phyloP scores from a whole-genome alignment of 2,113 vertebrate genomes.

The Pogona vitticeps region DNA sequence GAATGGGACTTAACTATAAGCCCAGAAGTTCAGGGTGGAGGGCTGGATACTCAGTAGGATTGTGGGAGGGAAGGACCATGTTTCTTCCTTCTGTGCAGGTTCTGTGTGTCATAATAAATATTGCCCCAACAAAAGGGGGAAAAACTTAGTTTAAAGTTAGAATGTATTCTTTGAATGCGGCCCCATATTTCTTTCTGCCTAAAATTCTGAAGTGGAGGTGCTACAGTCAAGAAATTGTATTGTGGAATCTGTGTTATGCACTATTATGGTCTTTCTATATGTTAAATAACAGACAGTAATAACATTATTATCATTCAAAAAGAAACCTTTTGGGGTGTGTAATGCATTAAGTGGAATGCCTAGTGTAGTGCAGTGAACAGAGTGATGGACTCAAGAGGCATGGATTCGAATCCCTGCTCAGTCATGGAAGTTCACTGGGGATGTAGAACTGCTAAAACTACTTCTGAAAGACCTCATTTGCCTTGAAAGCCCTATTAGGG shows the following conservation, averaged over 20 bases:
- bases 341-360: too few relatives aligned
- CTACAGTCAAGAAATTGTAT: not conserved
- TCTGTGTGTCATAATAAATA: not conserved
- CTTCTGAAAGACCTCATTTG: too few relatives aligned
- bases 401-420: too few relatives aligned
- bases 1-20: not conserved
- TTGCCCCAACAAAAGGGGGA: too few relatives aligned
- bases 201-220: not conserved
- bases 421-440: too few relatives aligned
- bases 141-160: not conserved
- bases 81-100: not conserved
- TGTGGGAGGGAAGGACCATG: not conserved
- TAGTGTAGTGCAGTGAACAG: too few relatives aligned
- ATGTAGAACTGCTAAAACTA: too few relatives aligned
- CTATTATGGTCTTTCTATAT: not conserved
- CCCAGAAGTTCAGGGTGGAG: too few relatives aligned
- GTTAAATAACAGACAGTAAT: not conserved
- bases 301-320: not conserved
- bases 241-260: conserved; percentile 26
- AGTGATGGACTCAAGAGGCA: too few relatives aligned
- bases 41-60: not conserved
- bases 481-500: too few relatives aligned
- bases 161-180: not conserved
- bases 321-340: not conserved
- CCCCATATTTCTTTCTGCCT: conserved; percentile 6